These are phyloP conservation scores for Isaurus tuberculatus DNA, from an alignment of 92 coral and sea anemone species.

Conservation along the genomic window DNA sequence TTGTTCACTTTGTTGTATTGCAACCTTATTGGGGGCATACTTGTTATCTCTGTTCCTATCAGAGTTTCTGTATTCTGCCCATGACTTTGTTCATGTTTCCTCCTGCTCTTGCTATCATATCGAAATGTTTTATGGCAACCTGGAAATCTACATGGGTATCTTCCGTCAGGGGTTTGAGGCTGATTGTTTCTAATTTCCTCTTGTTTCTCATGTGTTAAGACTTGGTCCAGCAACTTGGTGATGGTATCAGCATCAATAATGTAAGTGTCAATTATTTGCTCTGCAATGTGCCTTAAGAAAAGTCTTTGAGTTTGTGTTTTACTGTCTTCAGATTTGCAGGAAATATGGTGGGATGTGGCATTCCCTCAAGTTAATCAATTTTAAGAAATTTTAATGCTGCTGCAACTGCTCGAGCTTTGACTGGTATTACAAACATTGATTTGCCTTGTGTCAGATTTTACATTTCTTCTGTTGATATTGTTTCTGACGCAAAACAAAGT, in stretches of 20 bases:
- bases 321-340: neutral
- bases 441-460: neutral
- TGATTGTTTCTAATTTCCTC: neutral
- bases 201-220: too few relatives aligned
- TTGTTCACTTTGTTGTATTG: too few relatives aligned
- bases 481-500: too few relatives aligned
- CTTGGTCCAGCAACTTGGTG: too few relatives aligned
- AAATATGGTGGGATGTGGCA: neutral
- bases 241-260: too few relatives aligned
- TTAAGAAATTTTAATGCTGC: neutral
- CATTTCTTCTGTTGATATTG: neutral
- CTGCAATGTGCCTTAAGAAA: neutral
- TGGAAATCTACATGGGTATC: neutral
- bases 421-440: too few relatives aligned
- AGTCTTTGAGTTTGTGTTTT: too few relatives aligned
- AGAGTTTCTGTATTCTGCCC: too few relatives aligned
- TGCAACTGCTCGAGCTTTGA: neutral
- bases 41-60: too few relatives aligned
- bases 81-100: neutral
- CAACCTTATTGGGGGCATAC: too few relatives aligned
- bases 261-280: too few relatives aligned
- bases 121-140: neutral
- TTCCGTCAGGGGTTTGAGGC: neutral
- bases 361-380: too few relatives aligned
- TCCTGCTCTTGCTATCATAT: neutral